Percentiles rank a stretch among this genome's conserved stretches.
Evolutionary conservation across 2,113 vertebrate genomes (phyloP).

Genomic region (Mungos mungo): DNA sequence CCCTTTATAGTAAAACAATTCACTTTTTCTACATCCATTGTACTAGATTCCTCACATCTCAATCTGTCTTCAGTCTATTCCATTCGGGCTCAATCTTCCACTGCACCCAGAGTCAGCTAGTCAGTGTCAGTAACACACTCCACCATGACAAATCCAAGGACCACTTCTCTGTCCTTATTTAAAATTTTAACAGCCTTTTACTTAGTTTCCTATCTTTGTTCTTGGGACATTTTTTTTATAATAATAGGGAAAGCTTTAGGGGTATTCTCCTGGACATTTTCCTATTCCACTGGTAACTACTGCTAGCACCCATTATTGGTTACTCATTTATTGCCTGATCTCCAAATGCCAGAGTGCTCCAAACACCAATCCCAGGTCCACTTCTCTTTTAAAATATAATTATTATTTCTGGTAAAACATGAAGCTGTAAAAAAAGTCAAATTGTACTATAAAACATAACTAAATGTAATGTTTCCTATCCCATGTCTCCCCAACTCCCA

Average conservation of each 20-base stretch:
- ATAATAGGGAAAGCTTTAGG: background rate
- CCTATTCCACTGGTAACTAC: background rate
- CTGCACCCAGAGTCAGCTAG: background rate
- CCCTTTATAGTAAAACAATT: background rate
- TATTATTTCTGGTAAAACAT: background rate
- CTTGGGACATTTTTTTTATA: background rate
- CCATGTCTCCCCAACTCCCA: background rate
- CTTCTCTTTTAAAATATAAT: background rate
- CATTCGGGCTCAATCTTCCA: background rate
- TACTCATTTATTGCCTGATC: background rate
- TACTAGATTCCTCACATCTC: background rate
- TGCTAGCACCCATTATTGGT: background rate
- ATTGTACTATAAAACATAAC: background rate
- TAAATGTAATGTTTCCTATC: background rate
- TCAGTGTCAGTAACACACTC: background rate
- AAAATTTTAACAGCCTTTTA: background rate
- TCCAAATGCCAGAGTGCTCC: background rate
- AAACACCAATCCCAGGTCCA: background rate
- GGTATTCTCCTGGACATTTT: background rate
- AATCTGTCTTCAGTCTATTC: background rate
- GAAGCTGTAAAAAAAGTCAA: background rate
- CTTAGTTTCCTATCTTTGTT: background rate
- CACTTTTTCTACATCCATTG: background rate
- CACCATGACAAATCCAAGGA: background rate
- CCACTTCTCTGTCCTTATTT: background rate